Evolutionary conservation across 2,113 vertebrate genomes (phyloP).

Genomic region (Bothrops jararaca): DNA sequence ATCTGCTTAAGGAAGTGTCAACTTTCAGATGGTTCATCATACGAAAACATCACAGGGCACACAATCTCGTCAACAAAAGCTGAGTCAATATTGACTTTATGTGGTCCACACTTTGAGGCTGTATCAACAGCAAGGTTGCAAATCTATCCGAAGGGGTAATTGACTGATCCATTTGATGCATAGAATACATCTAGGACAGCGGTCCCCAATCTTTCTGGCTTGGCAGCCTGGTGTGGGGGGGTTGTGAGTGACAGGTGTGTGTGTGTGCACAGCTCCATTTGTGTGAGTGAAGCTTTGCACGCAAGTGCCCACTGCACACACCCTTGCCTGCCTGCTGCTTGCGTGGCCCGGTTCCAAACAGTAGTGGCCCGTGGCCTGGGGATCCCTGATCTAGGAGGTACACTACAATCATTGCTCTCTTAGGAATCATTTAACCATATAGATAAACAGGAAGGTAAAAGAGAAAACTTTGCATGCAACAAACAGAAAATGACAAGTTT

Average conservation of each 20-base stretch:
- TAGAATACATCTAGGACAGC: neutral
- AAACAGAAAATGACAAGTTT: neutral
- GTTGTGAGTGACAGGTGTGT: neutral
- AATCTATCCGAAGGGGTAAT: neutral
- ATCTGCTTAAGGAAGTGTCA: constrained; percentile 17
- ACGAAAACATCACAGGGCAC: neutral
- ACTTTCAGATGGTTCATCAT: neutral
- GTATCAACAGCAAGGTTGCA: neutral
- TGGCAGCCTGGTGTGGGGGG: no score
- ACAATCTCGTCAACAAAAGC: neutral
- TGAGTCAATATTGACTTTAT: constrained; percentile 9
- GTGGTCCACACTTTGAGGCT: neutral
- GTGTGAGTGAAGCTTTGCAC: neutral
- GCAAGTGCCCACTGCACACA: neutral
- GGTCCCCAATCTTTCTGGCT: neutral
- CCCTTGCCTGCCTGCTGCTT: neutral
- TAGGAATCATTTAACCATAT: neutral
- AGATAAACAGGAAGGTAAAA: neutral
- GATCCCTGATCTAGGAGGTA: neutral
- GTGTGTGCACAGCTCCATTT: neutral
- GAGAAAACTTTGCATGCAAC: neutral
- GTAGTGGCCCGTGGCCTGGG: neutral
- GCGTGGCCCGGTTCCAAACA: no score
- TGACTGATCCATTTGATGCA: neutral
- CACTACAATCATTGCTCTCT: neutral